Evolutionary conservation across 1,140 invertebrate species (phyloP).

Genomic region (Armadillidium nasatum): DNA sequence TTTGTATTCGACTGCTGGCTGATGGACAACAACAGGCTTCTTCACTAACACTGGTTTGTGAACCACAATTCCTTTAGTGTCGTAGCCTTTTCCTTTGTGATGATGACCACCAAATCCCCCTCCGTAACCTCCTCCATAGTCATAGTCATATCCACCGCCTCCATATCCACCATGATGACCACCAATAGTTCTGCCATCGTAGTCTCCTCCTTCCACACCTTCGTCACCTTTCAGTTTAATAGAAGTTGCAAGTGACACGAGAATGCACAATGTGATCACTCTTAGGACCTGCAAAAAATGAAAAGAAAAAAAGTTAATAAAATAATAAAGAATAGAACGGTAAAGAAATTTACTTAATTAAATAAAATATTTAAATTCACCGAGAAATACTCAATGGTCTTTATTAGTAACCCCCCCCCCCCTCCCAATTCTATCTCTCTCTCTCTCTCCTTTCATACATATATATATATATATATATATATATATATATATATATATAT

Average conservation of each 20-base stretch:
- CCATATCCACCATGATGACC: background rate
- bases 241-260: conserved; percentile 14
- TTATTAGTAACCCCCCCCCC: no score
- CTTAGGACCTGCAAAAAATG: background rate
- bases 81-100: conserved; percentile 11
- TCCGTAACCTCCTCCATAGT: conserved; percentile 9
- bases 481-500: no score
- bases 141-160: background rate
- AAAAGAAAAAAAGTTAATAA: background rate
- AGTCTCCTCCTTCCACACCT: background rate
- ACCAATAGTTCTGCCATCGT: background rate
- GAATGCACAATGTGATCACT: conserved; percentile 14
- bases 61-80: conserved; percentile 22
- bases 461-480: no score
- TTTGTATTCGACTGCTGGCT: conserved; percentile 27
- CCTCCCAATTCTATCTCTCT: no score
- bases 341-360: background rate
- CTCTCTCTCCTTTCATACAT: no score
- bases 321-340: no score
- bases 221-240: background rate
- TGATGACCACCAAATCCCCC: conserved; percentile 8
- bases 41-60: conserved; percentile 25
- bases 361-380: background rate
- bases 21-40: conserved; percentile 27
- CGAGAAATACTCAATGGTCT: no score